Evolutionary conservation across 2,888 invertebrate species (phyloP).

Genomic region (Rotaria macrura): DNA sequence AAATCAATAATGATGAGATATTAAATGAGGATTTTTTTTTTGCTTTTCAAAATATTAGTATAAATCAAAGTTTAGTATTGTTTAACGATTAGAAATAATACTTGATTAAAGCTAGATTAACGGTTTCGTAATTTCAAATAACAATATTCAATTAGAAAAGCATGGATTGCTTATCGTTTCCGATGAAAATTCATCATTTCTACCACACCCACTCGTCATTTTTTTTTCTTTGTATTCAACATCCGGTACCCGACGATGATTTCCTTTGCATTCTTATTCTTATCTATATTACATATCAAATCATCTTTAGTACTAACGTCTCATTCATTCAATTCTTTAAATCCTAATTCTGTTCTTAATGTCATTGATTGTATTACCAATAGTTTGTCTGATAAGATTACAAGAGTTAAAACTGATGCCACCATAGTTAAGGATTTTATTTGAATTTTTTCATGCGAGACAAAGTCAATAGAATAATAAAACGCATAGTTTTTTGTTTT

Average conservation of each 20-base stretch:
- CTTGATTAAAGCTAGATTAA: background rate
- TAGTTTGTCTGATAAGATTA: too few species aligned
- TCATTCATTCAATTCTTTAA: background rate
- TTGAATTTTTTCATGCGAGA: too few species aligned
- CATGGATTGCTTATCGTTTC: background rate
- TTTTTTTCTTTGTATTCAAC: background rate
- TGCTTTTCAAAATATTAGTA: too few species aligned
- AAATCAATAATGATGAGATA: too few species aligned
- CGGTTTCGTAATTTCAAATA: background rate
- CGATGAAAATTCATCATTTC: background rate
- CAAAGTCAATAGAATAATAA: too few species aligned
- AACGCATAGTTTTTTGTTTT: too few species aligned
- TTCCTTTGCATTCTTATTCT: background rate
- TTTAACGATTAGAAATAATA: too few species aligned
- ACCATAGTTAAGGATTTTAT: background rate
- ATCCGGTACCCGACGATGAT: background rate
- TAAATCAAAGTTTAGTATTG: too few species aligned
- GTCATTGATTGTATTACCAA: background rate
- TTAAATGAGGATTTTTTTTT: too few species aligned
- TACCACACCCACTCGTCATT: background rate
- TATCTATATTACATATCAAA: background rate
- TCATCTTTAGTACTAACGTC: background rate
- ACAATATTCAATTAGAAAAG: background rate
- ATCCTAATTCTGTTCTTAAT: background rate
- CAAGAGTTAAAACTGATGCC: too few species aligned